Evolutionary conservation across 2,888 invertebrate genomes (phyloP).

Genomic region (Corbicula japonica): DNA sequence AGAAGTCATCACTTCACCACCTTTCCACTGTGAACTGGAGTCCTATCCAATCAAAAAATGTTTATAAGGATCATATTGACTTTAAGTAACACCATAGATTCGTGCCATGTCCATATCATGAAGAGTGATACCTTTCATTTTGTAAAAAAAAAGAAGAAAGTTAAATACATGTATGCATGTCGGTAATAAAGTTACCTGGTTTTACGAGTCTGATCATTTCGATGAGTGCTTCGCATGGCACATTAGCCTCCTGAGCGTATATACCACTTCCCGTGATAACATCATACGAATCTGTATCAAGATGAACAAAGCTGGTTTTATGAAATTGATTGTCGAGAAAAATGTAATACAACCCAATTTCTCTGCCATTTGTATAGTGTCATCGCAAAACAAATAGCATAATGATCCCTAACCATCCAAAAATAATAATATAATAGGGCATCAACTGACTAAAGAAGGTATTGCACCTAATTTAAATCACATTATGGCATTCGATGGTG

Average conservation of each 20-base stretch:
- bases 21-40: too few species aligned
- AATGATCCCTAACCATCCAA: neutral
- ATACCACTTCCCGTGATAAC: conserved; percentile 39
- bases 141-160: too few species aligned
- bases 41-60: too few species aligned
- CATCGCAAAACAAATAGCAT: neutral
- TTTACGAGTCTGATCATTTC: conserved; percentile 35
- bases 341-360: neutral
- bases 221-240: conserved; percentile 18
- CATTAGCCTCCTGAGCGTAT: conserved; percentile 15
- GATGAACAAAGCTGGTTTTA: too few species aligned
- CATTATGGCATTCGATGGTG: too few species aligned
- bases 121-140: too few species aligned
- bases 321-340: neutral
- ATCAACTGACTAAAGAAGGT: too few species aligned
- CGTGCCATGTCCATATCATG: too few species aligned
- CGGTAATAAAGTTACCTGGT: conserved; percentile 23
- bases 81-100: neutral
- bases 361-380: neutral
- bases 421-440: neutral
- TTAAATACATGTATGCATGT: too few species aligned
- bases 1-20: too few species aligned
- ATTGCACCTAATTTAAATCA: too few species aligned
- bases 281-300: conserved; percentile 26
- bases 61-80: neutral